Base-by-base conservation (phyloP, 2,113 vertebrate species). In the Scopus umbretta region DNA sequence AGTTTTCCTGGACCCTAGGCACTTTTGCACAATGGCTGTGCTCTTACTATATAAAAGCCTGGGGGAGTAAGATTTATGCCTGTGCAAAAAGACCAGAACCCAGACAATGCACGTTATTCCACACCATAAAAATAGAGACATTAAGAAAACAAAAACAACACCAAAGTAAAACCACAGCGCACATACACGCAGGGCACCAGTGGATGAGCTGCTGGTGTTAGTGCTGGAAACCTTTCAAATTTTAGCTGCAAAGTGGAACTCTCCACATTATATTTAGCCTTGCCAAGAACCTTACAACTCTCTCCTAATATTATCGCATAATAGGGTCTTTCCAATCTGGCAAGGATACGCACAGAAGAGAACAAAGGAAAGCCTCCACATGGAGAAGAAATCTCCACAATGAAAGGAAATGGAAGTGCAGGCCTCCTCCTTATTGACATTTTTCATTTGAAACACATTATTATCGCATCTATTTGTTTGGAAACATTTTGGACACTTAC, bases 301-400 rank as follows among this genome's bases (percentile, higher is more conserved):
- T 70, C 75, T 87, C 80, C 81, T 81, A 81, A 40, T 61, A 90
- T 49, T 71, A 96, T 82, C 74, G 79, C 83, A 47, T 67, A 89
- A 87, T 38, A 80, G 72, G 75, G 87, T 87, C 83, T 95, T 97
- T 92, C 93, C 94, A 96, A 59, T 80, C 81, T 96, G 94, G 96
- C 75, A 85, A 43, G 79, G 67, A 53, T 72, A 53, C 5, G 26
- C 58, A 55, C 38, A 72, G 45, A 71, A 63, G 19, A 84, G 74
- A 90, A 92, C 58, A 95, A 88, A 96, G 80, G 45, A 88, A 89
- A 90, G 47, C 49, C 47, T 90, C 63, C 45, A 65, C 50, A 42
- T 16, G 34, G 74, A 67, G 67, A 83, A 82, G 66, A 92, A 82
- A 86, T 59, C 34, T 94, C 38, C 62, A 95, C 79, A 96, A 89